These are phyloP conservation scores for Sciurus carolinensis DNA, from an alignment of 2,797 vertebrate genomes.

Conservation along the genomic window DNA sequence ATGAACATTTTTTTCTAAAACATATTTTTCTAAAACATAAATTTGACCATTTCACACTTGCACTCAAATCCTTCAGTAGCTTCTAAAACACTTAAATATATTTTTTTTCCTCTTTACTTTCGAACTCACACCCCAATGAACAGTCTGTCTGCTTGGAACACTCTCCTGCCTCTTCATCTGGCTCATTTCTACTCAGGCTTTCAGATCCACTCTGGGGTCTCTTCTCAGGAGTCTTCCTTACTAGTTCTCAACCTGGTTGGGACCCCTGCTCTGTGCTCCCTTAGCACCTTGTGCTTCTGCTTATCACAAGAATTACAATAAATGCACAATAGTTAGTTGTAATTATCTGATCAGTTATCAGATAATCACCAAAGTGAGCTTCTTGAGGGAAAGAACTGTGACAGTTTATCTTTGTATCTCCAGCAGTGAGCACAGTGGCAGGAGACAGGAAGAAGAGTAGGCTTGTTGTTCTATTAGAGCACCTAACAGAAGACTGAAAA, in stretches of 20 bases:
- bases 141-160: not conserved
- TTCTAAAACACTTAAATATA: not conserved
- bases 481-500: not conserved
- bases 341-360: not conserved
- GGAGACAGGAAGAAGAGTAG: not conserved
- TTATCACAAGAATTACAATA: not conserved
- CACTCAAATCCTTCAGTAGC: constrained; percentile 23
- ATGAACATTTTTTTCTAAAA: constrained; percentile 22
- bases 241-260: not conserved
- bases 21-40: constrained; percentile 42
- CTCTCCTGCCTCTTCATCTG: not conserved
- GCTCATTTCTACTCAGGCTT: constrained; percentile 1
- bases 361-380: constrained; percentile 24
- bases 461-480: constrained; percentile 30
- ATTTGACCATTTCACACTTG: constrained; percentile 44
- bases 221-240: not conserved
- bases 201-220: not conserved
- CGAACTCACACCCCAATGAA: not conserved
- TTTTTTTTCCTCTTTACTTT: constrained; percentile 20
- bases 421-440: not conserved
- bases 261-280: not conserved
- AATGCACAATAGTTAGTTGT: not conserved
- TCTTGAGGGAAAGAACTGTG: not conserved
- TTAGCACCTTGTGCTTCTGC: not conserved
- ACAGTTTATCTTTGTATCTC: not conserved